Base-by-base conservation (phyloP, 2,888 invertebrate genomes). In the Tetrapedia diversipes region DNA sequence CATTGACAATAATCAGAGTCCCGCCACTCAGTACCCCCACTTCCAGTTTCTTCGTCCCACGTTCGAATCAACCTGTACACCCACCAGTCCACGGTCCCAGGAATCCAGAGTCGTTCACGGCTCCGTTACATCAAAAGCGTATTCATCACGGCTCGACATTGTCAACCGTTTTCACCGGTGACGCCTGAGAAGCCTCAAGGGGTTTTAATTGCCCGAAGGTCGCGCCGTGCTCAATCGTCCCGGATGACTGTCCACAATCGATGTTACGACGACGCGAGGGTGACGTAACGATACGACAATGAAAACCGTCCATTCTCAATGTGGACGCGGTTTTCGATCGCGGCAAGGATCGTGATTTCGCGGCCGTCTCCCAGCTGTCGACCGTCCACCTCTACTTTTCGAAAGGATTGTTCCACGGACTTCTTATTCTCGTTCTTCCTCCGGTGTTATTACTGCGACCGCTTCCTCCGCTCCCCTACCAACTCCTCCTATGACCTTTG, bases 121-220 rank as follows among this genome's bases (percentile, higher is more conserved):
- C 75, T 76, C 76, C 77, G 67, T 82, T 82, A 85, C 78, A 82
- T 84, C 80, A 84, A 84, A 78, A 82, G 81, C 70, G 65, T 79
- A 84, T 84, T 84, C 84, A 84, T 80, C 66, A 66, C 51, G 43
- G 67, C 49, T 65, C 49, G 78, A 82, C 82, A 83, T 84, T 83
- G 83, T 83, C 83, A 82, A 82, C 83, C 84, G 84, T 83, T 84
- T 77, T 77, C 79, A 83, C 67, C 80, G 59, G 71, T 75, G 77
- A 70, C 77, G 78, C 66, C 68, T 69, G 22, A 19, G 80, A 82
- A 83, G 84, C 78, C 81, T 88, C 84, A 88, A 89, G 83, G 85
- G 86, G 82, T 81, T 87, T 89, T 89, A 89, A 90, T 90, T 89
- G 87, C 88, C 83, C 86, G 87, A 90, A 90, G 90, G 90, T 85